Base-by-base conservation (phyloP, 2,113 vertebrate genomes). In the Ailuropoda melanoleuca region DNA sequence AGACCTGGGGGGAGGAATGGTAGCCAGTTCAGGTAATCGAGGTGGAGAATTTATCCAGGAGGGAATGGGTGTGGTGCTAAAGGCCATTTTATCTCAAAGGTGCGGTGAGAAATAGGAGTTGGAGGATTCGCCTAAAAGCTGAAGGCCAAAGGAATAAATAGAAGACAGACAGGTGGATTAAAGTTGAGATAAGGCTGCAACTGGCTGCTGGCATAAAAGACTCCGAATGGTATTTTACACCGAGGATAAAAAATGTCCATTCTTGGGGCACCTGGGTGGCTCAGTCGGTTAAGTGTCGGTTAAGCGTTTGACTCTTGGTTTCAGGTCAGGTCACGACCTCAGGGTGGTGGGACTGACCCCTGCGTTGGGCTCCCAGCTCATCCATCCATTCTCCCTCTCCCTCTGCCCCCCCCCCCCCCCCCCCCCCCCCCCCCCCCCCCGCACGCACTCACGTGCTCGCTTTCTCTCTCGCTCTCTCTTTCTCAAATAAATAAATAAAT, bases 361-460 rank as follows among this genome's bases (percentile, higher is more conserved):
- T 68, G 66, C 8, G 8, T 29, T 68, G 66, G 26, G 60, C 60
- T 29, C 11, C 58, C 60, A 2, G 19, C 11, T 62, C 60, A 29
- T 43, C 43, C 43, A 43, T 43, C 43, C 43, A 37, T 37, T 37
- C 66, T 37, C 18, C 18, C 64, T 68, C 31, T 18, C 64, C 64
- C 64, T 68, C 64, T 19, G 34, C 66, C 8, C 34, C 66, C 10
- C 66, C 66, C 3, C 1, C 66, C 19, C 17, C 43, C 66, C 66
- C 3, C 1, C 66, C 19, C 17, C 43, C n/a, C n/a, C n/a, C n/a
- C n/a, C 34, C 66, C 66, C 3, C 1, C 66, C 19, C 17, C 43
- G 43, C 43, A 43, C 4, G 1, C 18, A 19, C 66, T 8, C 15
- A n/a, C 19, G 18, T 21, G n/a, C 0, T 0, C 34, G n/a, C 66